Conservation (phyloP, 2,797 vertebrate species). For the Parotocinclus haroldoi region DNA sequence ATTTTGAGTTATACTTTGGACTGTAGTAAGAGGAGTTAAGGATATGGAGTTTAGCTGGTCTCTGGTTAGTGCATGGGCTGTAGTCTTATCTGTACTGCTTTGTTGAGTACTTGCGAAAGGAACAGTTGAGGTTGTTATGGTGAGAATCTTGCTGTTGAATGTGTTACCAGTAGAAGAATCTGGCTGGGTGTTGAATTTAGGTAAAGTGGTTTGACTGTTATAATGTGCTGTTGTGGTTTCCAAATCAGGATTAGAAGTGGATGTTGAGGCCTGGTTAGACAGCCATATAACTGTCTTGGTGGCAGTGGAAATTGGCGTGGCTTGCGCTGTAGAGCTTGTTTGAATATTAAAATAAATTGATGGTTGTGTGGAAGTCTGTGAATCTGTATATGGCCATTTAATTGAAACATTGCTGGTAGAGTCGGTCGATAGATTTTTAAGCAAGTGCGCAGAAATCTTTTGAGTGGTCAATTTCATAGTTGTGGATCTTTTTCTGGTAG, state of each 20-base stretch:
- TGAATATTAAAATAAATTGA: conserved; percentile 2
- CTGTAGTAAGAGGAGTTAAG: conserved; percentile 1
- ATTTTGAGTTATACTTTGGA: conserved; percentile 1
- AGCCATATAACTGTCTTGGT: neutral
- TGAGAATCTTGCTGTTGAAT: neutral
- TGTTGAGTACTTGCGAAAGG: neutral
- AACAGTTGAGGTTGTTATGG: neutral
- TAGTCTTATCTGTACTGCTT: neutral
- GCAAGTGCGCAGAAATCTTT: conserved; percentile 4
- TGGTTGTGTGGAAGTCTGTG: conserved; percentile 33
- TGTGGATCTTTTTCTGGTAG: conserved; percentile 17
- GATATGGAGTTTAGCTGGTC: neutral
- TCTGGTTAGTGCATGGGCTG: neutral
- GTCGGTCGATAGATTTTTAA: neutral
- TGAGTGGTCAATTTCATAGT: conserved; percentile 8
- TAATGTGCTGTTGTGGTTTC: conserved; percentile 5
- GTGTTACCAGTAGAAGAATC: neutral
- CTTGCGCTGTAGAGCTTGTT: conserved; percentile 22
- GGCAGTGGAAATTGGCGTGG: conserved; percentile 2
- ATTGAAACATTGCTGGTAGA: conserved; percentile 50
- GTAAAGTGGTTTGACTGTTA: neutral
- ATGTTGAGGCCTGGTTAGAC: conserved; percentile 2
- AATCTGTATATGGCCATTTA: conserved; percentile 7
- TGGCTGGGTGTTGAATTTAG: neutral
- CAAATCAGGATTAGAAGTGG: neutral